Percentiles rank a stretch among this genome's conserved stretches.
These are phyloP conservation scores for Cephus nigrinus DNA, from an alignment of 2,888 invertebrate genomes.

Conservation along the genomic window DNA sequence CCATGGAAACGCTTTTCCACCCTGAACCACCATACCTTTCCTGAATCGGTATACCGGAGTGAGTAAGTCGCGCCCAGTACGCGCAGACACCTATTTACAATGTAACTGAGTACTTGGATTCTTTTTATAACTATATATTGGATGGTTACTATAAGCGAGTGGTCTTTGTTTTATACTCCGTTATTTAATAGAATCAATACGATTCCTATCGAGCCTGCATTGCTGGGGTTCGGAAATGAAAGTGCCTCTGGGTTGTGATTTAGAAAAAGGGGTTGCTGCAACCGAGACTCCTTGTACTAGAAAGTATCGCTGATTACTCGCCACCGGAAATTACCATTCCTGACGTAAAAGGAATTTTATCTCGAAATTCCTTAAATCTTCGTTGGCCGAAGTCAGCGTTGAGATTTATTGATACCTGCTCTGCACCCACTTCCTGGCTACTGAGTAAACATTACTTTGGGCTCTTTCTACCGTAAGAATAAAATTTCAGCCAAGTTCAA, in stretches of 20 bases:
- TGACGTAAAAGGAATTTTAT: neutral
- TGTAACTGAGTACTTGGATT: neutral
- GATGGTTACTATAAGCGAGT: neutral
- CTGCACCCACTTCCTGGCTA: neutral
- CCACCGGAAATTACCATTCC: neutral
- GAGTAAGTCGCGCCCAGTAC: neutral
- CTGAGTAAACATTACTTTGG: neutral
- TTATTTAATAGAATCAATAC: conserved; percentile 20
- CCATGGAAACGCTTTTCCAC: neutral
- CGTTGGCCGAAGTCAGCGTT: neutral
- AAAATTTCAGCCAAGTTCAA: neutral
- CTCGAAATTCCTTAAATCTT: conserved; percentile 4
- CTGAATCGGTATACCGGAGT: neutral
- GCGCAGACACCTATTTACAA: neutral
- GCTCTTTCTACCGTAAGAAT: neutral
- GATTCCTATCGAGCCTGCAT: conserved; percentile 7
- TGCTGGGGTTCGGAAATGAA: conserved; percentile 15
- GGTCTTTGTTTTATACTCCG: conserved; percentile 15
- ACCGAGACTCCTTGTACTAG: neutral
- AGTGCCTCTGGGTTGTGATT: conserved; percentile 22
- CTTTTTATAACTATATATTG: neutral
- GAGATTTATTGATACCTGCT: neutral
- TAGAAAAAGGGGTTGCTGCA: conserved; percentile 26
- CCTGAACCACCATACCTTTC: neutral
- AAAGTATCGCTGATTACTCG: neutral